Base-by-base conservation (phyloP, 1,140 invertebrate genomes). In the Drosophila parabipectinata region DNA sequence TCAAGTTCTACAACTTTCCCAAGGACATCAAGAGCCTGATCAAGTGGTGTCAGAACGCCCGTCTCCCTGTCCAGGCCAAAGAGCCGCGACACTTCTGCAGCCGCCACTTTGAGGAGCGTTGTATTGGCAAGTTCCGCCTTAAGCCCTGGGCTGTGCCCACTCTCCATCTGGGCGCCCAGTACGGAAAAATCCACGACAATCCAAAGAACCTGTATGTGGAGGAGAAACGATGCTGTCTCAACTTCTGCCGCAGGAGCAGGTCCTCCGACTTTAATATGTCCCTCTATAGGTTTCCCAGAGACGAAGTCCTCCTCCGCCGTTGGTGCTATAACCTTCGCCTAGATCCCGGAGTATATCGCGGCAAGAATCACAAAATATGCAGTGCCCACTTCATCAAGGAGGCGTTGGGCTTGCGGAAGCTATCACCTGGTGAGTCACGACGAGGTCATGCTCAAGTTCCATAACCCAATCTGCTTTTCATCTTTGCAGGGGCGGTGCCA, bases 291-390 rank as follows among this genome's bases (percentile, higher is more conserved):
- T 91, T 91, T 32, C 90, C 90, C 3, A 53, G 90, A 6, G 87
- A 91, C 58, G 90, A 91, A 52, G 77, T 81, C 1, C 51, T 91
- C 2, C 39, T 91, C 3, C 72, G 80, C 10, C 85, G 90, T n/a
- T 91, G 90, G 90, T 91, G 90, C 66, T 91, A 91, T 45, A 91
- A 91, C 66, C 59, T 91, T 1, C 68, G 90, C 1, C 69, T 91
- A 2, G 90, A 91, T 77, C 90, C 90, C 2, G 71, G 72, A 2
- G 82, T 90, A 0, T 91, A 91, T 76, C 85, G 90, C 3, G 90
- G 90, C 12, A 91, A 91, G 58, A 91, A 91, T 62, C 90, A 91
- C 37, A 91, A 91, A 77, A 91, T 91, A 64, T 91, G 90, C 52
- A 91, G 90, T 32, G 80, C 85, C 5, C 90, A 91, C 54, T 91